Conservation (phyloP, 1,140 invertebrate species). For the Himalopsyche phryganea region DNA sequence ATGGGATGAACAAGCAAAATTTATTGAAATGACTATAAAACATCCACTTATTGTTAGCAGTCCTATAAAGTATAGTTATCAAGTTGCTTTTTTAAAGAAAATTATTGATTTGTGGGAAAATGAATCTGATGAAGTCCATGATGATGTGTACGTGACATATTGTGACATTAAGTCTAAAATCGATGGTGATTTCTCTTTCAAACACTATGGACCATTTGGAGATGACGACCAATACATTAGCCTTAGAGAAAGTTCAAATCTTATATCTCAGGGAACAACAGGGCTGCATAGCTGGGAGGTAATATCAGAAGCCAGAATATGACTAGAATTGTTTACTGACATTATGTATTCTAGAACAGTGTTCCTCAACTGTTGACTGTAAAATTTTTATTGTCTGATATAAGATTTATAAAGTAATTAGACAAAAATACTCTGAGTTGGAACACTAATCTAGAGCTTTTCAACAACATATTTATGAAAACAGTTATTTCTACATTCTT, state of each 20-base stretch:
- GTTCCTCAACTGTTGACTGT: not conserved
- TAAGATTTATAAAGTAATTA: no score
- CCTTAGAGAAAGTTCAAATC: conserved; percentile 51
- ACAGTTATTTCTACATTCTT: conserved; percentile 16
- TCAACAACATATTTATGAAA: no score
- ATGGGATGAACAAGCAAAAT: conserved; percentile 39
- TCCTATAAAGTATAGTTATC: conserved; percentile 49
- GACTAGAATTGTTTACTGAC: no score
- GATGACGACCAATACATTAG: conserved; percentile 39
- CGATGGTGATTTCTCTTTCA: conserved; percentile 40
- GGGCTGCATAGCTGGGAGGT: conserved; percentile 58
- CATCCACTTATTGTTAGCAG: conserved; percentile 40
- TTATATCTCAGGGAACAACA: conserved; percentile 58
- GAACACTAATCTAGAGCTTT: no score
- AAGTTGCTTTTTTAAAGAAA: conserved; percentile 49
- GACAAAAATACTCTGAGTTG: no score
- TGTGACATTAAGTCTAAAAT: conserved; percentile 35
- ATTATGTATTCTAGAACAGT: conserved; percentile 4
- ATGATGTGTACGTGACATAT: conserved; percentile 46
- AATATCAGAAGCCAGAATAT: no score
- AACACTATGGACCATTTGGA: conserved; percentile 47
- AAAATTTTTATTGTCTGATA: not conserved
- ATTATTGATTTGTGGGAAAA: conserved; percentile 47
- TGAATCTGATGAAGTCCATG: conserved; percentile 41
- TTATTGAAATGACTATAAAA: conserved; percentile 47